Evolutionary conservation across 2,113 vertebrate genomes (phyloP).

Genomic region (Saccopteryx leptura): DNA sequence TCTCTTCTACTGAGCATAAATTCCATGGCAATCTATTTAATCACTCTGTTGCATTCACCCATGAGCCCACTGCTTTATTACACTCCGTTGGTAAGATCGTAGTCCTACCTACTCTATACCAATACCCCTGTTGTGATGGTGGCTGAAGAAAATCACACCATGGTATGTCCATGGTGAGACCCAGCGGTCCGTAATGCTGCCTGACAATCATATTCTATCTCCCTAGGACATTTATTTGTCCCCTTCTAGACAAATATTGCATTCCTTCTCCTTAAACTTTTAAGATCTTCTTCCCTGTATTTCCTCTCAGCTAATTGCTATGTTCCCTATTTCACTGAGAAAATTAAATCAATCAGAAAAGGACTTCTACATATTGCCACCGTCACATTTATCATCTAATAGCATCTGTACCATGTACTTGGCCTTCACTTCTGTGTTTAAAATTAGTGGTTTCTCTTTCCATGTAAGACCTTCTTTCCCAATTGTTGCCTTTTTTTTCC

Average conservation of each 20-base stretch:
- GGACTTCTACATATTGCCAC: not conserved
- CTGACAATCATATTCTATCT: not conserved
- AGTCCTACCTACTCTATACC: not conserved
- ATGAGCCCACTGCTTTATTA: not conserved
- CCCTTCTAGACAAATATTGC: not conserved
- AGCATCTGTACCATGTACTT: accelerated
- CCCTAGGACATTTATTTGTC: not conserved
- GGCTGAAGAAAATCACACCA: not conserved
- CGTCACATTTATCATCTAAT: not conserved
- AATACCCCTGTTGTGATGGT: not conserved
- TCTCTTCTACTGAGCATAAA: not conserved
- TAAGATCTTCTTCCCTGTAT: not conserved
- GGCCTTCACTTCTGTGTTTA: not conserved
- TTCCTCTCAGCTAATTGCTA: not conserved
- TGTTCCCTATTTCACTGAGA: not conserved
- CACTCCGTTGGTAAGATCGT: not conserved
- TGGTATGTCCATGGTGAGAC: not conserved
- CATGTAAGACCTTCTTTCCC: not conserved
- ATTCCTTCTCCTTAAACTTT: not conserved
- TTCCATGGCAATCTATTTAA: not conserved
- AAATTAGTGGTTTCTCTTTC: not conserved
- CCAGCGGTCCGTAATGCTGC: not conserved
- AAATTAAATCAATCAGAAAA: not conserved
- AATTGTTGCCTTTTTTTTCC: not conserved
- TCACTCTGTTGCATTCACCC: not conserved